Conservation (phyloP, 2,888 invertebrate species). For the Lomographa bimaculata region DNA sequence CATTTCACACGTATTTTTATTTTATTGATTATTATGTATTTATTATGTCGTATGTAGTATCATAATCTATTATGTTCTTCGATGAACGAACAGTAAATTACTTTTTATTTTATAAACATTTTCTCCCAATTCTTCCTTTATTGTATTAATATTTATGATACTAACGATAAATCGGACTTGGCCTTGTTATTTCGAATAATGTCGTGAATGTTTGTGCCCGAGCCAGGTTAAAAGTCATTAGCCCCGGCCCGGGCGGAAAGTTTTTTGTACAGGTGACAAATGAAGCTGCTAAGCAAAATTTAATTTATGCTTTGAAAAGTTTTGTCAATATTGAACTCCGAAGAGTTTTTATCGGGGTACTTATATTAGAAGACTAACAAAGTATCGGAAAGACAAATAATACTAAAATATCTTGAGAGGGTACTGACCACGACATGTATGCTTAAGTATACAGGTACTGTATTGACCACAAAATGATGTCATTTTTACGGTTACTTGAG, state of each 20-base stretch:
- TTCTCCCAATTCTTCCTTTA: no score
- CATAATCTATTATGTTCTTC: no score
- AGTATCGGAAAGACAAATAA: constrained; percentile 25
- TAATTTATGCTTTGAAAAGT: not conserved
- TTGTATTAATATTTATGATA: no score
- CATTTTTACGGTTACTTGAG: constrained; percentile 1
- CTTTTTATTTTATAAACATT: no score
- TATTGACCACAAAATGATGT: constrained; percentile 1
- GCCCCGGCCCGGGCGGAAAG: constrained; percentile 47
- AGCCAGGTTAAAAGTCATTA: constrained; percentile 44
- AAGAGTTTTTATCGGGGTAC: not conserved
- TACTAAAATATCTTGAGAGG: constrained; percentile 10
- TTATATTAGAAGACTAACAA: constrained; percentile 1
- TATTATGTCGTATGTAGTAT: no score
- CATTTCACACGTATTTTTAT: no score
- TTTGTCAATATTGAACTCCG: constrained; percentile 6
- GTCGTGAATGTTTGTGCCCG: no score
- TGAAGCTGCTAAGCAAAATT: constrained; percentile 15
- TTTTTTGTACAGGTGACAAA: constrained; percentile 28
- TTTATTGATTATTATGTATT: no score
- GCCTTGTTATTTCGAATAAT: no score
- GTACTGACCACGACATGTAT: constrained; percentile 14
- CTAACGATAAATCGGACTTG: constrained; percentile 30
- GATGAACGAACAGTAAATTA: no score
- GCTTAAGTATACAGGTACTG: not conserved